Evolutionary conservation across 2,113 vertebrate species (phyloP).

Genomic region (Aspiorhynchus laticeps): DNA sequence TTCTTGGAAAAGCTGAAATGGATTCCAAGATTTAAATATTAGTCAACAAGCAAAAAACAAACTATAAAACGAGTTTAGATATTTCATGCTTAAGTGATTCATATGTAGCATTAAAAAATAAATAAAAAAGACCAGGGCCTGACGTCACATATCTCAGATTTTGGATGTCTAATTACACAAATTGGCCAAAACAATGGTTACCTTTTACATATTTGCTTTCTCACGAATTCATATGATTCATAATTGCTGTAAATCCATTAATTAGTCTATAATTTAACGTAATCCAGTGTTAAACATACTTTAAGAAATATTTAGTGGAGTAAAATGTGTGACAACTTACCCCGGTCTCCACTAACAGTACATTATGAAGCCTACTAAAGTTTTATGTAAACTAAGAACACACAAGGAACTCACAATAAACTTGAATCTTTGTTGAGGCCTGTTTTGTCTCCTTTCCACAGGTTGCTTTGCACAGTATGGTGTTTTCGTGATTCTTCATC

Average conservation of each 20-base stretch:
- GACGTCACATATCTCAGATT: neutral
- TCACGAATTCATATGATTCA: neutral
- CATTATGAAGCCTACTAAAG: neutral
- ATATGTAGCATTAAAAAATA: neutral
- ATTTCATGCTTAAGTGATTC: neutral
- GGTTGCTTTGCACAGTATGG: slow-evolving; percentile 56
- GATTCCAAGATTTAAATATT: neutral
- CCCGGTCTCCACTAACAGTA: neutral
- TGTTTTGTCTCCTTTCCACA: slow-evolving; percentile 51
- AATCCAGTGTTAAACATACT: neutral
- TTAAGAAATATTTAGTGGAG: neutral
- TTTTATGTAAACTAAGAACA: neutral
- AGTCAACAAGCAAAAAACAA: neutral
- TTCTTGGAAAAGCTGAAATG: slow-evolving; percentile 67
- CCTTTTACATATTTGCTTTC: neutral
- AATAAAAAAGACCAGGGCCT: neutral
- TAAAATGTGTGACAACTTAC: neutral
- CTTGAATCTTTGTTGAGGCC: neutral
- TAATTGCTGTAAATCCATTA: neutral
- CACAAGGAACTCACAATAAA: slow-evolving; percentile 70
- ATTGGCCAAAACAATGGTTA: neutral
- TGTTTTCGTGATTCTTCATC: slow-evolving; percentile 56
- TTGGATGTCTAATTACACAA: neutral
- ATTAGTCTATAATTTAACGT: neutral
- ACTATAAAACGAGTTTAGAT: neutral